Percentiles rank a stretch among this genome's conserved stretches.
Conservation (phyloP, 2,797 vertebrate species). For the Valencia hispanica region DNA sequence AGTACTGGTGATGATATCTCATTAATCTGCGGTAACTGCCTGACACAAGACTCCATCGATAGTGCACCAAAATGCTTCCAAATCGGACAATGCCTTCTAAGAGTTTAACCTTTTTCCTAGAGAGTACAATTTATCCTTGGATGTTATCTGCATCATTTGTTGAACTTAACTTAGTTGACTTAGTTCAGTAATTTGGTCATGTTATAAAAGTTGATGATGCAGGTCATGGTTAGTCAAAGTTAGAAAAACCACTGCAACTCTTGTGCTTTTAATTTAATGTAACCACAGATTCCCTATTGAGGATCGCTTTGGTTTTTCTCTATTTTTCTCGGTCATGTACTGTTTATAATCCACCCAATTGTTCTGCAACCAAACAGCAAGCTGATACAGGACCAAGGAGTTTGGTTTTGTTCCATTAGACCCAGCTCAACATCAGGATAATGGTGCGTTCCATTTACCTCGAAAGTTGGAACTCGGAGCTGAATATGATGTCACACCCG, state of each 20-base stretch:
- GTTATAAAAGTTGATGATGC: background rate
- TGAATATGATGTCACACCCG: too few relatives aligned
- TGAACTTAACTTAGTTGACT: background rate
- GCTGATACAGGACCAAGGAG: too few relatives aligned
- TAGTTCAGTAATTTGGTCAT: background rate
- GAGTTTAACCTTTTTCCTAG: background rate
- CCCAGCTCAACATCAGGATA: background rate
- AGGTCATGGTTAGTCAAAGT: background rate
- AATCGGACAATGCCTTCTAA: background rate
- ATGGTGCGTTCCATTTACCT: too few relatives aligned
- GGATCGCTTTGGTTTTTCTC: background rate
- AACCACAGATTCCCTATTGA: background rate
- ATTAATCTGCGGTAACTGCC: background rate
- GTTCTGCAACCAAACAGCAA: too few relatives aligned
- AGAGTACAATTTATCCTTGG: background rate
- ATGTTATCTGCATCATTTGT: background rate
- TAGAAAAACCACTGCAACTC: background rate
- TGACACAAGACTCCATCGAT: background rate
- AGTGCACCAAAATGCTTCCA: background rate
- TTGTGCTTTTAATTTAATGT: background rate
- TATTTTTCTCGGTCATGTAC: slow-evolving; percentile 36
- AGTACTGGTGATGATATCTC: background rate
- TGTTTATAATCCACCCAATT: slow-evolving; percentile 4
- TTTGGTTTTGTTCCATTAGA: too few relatives aligned
- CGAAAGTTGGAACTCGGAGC: too few relatives aligned